Conservation (phyloP, 2,888 invertebrate genomes). For the Allygus modestus region DNA sequence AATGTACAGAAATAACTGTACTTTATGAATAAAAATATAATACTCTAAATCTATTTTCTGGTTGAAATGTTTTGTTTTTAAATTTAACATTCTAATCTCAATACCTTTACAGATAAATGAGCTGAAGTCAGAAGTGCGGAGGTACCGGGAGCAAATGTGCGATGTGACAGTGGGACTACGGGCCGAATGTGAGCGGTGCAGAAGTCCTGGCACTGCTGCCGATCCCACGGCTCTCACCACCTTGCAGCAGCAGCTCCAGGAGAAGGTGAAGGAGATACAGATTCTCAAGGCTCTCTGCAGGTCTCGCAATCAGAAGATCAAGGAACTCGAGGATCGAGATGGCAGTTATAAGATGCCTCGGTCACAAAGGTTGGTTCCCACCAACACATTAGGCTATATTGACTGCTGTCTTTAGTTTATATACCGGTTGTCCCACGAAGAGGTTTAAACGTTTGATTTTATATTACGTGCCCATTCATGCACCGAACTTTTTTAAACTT, state of each 20-base stretch:
- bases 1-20: no score
- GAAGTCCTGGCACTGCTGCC: neutral
- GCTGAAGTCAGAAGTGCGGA: slow-evolving; percentile 43
- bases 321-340: slow-evolving; percentile 30
- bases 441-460: no score
- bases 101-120: slow-evolving; percentile 38
- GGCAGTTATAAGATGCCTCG: slow-evolving; percentile 5
- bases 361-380: slow-evolving; percentile 12
- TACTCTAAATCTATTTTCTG: no score
- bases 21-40: no score
- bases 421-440: no score
- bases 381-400: no score
- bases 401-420: no score
- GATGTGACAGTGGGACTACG: slow-evolving; percentile 42
- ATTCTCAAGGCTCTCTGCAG: slow-evolving; percentile 46
- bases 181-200: slow-evolving; percentile 38
- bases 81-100: no score
- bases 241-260: neutral
- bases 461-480: no score
- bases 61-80: no score
- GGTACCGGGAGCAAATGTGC: slow-evolving; percentile 27
- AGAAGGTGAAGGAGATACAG: slow-evolving; percentile 32
- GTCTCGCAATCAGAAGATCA: slow-evolving; percentile 36
- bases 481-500: no score
- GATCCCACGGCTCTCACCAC: neutral